A percentile compares a stretch with the other conserved stretches of the same genome.
phyloP scores from a whole-genome alignment of 1,140 invertebrate genomes.

The Akabosia matsudoensis region DNA sequence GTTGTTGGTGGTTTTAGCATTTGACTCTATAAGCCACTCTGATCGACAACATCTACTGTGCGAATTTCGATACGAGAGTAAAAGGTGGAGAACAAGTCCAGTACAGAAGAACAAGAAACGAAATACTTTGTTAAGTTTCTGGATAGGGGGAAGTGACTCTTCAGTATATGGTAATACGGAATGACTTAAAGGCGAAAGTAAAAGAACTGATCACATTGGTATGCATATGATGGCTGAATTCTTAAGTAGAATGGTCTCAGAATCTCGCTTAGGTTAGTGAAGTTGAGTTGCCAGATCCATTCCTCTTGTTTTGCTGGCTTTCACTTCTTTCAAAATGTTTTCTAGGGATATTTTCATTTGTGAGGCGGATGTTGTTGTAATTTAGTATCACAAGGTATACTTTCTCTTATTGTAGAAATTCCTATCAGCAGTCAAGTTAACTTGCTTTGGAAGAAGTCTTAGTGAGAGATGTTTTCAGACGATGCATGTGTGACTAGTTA shows the following conservation, averaged over 20 bases:
- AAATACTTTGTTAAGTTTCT: background rate
- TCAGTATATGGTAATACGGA: no score
- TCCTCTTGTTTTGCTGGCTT: background rate
- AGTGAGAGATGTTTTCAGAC: background rate
- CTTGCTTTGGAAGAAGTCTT: no score
- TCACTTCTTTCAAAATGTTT: background rate
- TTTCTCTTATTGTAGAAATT: background rate
- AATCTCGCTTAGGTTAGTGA: no score
- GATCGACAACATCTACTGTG: no score
- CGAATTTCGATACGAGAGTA: background rate
- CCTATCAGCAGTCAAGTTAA: background rate
- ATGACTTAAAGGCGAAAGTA: no score
- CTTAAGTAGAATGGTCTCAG: background rate
- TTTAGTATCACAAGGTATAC: background rate
- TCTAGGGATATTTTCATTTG: background rate
- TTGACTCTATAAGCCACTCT: background rate
- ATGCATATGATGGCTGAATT: slow-evolving; percentile 18
- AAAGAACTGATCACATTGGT: slow-evolving; percentile 20
- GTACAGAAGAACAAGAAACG: background rate
- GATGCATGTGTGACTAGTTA: background rate
- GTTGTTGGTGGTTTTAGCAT: background rate
- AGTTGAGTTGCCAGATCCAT: background rate
- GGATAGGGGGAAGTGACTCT: background rate
- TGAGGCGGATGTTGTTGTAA: background rate
- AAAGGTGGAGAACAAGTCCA: background rate